Conservation (phyloP, 2,113 vertebrate genomes). For the Thomomys bottae region DNA sequence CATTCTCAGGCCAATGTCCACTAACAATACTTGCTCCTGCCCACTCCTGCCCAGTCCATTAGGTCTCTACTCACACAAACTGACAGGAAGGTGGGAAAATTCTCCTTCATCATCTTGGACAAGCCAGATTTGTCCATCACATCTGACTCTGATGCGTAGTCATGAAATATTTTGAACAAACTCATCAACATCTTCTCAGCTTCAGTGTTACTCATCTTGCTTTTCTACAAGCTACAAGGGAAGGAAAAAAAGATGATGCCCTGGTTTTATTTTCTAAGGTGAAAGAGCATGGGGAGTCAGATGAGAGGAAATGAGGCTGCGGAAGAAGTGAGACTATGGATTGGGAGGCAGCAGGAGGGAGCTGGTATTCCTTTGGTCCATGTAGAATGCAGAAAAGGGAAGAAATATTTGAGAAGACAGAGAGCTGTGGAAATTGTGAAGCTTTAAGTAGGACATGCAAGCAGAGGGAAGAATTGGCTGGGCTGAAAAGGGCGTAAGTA, state of each 20-base stretch:
- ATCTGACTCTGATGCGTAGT: not conserved
- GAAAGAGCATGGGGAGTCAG: not conserved
- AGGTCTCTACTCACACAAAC: slow-evolving; percentile 44
- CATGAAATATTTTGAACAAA: not conserved
- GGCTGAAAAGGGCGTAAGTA: not conserved
- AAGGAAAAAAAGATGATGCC: not conserved
- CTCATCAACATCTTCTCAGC: not conserved
- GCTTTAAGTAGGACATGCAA: too few relatives aligned
- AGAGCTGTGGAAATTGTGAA: too few relatives aligned
- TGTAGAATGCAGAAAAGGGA: not conserved
- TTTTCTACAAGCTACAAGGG: not conserved
- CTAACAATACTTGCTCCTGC: not conserved
- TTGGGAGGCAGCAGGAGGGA: not conserved
- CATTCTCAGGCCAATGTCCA: not conserved
- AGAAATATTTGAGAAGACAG: not conserved
- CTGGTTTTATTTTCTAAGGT: not conserved
- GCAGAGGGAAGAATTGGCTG: too few relatives aligned
- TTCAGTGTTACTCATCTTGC: not conserved
- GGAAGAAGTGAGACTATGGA: not conserved
- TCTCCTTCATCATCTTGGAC: accelerated
- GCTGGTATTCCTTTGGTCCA: not conserved
- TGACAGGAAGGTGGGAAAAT: slow-evolving; percentile 2
- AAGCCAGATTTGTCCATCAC: not conserved
- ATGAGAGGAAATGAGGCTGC: not conserved
- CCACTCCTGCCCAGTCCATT: not conserved